A percentile compares a stretch with the other conserved stretches of the same genome.
Evolutionary conservation across 2,888 invertebrate species (phyloP).

Genomic region (Lasioglossum villosulum): DNA sequence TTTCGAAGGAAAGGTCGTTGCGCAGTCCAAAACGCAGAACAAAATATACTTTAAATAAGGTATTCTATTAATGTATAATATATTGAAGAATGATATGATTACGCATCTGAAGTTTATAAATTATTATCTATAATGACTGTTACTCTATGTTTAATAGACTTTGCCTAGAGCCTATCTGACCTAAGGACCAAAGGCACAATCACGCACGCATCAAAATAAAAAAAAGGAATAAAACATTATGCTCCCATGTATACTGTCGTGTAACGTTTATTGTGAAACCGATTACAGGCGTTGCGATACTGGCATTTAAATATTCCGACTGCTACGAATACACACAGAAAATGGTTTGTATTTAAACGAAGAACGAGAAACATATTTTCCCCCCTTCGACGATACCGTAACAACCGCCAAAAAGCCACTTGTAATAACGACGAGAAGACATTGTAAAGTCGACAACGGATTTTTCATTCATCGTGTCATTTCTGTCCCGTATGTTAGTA

Average conservation of each 20-base stretch:
- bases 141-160: slow-evolving; percentile 82
- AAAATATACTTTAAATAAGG: slow-evolving; percentile 72
- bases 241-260: slow-evolving; percentile 78
- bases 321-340: slow-evolving; percentile 37
- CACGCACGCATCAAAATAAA: slow-evolving; percentile 77
- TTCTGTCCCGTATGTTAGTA: slow-evolving; percentile 50
- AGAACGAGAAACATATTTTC: slow-evolving; percentile 34
- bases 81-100: slow-evolving; percentile 80
- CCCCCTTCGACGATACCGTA: slow-evolving; percentile 18
- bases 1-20: not conserved
- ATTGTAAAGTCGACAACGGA: slow-evolving; percentile 36
- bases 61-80: slow-evolving; percentile 83
- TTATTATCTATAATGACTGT: slow-evolving; percentile 82
- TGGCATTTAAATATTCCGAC: slow-evolving; percentile 71
- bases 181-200: slow-evolving; percentile 84
- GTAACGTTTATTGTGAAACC: slow-evolving; percentile 69
- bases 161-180: slow-evolving; percentile 83
- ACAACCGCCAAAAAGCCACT: slow-evolving; percentile 26
- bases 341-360: slow-evolving; percentile 47
- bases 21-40: not conserved
- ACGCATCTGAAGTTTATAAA: slow-evolving; percentile 83
- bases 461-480: slow-evolving; percentile 58
- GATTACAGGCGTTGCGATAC: slow-evolving; percentile 73
- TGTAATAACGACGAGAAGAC: slow-evolving; percentile 33
- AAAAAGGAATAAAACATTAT: slow-evolving; percentile 76